A percentile compares a stretch with the other conserved stretches of the same genome.
phyloP scores from a whole-genome alignment of 2,888 invertebrate species.

The Dryadula phaetusa region DNA sequence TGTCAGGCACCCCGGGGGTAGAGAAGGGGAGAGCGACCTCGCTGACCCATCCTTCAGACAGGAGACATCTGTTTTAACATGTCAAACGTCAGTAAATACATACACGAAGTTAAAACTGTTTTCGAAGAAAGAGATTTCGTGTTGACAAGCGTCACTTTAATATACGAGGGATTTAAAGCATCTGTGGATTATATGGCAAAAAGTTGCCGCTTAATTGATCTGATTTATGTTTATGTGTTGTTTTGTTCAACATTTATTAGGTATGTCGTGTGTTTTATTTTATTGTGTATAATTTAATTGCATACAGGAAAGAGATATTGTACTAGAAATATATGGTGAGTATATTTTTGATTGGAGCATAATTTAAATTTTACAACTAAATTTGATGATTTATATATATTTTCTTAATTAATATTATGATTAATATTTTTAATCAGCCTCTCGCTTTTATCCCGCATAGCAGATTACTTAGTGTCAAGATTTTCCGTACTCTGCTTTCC shows the following conservation, averaged over 20 bases:
- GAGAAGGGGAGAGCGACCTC: slow-evolving; percentile 74
- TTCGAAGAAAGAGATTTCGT: slow-evolving; percentile 48
- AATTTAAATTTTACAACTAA: background rate
- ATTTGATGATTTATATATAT: too few relatives aligned
- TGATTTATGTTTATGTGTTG: slow-evolving; percentile 47
- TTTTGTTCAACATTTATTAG: slow-evolving; percentile 42
- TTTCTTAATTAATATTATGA: too few relatives aligned
- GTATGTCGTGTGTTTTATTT: background rate
- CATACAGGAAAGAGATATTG: background rate
- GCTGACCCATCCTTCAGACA: slow-evolving; percentile 80
- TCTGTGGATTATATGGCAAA: slow-evolving; percentile 46
- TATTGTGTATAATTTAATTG: background rate
- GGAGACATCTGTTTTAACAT: slow-evolving; percentile 82
- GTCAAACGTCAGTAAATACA: slow-evolving; percentile 75
- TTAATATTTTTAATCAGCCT: too few relatives aligned
- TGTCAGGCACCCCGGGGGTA: slow-evolving; percentile 70
- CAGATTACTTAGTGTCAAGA: too few relatives aligned
- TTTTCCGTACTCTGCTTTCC: too few relatives aligned
- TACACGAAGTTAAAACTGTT: slow-evolving; percentile 56
- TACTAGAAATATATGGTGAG: background rate
- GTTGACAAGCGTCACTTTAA: slow-evolving; percentile 48
- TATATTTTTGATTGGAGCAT: background rate
- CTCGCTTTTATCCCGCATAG: too few relatives aligned
- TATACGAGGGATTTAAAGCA: slow-evolving; percentile 49
- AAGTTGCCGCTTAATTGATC: slow-evolving; percentile 45